A percentile compares a stretch with the other conserved stretches of the same genome.
Evolutionary conservation across 2,797 vertebrate species (phyloP).

Genomic region (Catostomus latipinnis): DNA sequence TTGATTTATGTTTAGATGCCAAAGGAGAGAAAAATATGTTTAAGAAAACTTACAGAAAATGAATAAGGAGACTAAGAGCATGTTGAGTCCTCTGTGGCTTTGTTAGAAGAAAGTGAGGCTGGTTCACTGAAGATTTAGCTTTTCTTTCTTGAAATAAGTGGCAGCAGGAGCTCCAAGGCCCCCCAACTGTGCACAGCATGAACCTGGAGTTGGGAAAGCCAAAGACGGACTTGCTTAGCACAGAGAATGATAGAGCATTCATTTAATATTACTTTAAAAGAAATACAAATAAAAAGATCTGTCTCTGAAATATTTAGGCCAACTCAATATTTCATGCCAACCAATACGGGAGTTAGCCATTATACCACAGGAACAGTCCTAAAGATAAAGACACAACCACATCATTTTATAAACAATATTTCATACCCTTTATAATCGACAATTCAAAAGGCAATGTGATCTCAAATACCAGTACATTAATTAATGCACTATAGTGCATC

Average conservation of each 20-base stretch:
- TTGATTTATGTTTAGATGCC: not conserved
- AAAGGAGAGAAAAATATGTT: conserved; percentile 5
- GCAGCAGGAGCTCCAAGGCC: conserved; percentile 47
- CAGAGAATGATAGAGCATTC: not conserved
- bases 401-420: not conserved
- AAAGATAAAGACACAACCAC: not conserved
- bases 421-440: not conserved
- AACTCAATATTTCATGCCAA: not conserved
- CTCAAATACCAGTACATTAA: not conserved
- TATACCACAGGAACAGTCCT: not conserved
- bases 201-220: conserved; percentile 45
- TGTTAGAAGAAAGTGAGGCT: conserved; percentile 37
- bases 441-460: not conserved
- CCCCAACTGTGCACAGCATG: conserved; percentile 60
- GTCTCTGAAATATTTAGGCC: not conserved
- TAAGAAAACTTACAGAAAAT: conserved; percentile 11
- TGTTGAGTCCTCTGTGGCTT: conserved; percentile 36
- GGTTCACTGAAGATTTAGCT: conserved; percentile 42
- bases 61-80: not conserved
- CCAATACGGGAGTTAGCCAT: not conserved
- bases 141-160: conserved; percentile 52
- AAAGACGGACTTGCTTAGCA: conserved; percentile 17
- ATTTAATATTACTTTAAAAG: conserved; percentile 1
- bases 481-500: not conserved
- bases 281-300: not conserved